Percentiles rank a stretch among this genome's conserved stretches.
These are phyloP conservation scores for Malacoctenus gilli DNA, from an alignment of 2,797 vertebrate species.

Conservation along the genomic window DNA sequence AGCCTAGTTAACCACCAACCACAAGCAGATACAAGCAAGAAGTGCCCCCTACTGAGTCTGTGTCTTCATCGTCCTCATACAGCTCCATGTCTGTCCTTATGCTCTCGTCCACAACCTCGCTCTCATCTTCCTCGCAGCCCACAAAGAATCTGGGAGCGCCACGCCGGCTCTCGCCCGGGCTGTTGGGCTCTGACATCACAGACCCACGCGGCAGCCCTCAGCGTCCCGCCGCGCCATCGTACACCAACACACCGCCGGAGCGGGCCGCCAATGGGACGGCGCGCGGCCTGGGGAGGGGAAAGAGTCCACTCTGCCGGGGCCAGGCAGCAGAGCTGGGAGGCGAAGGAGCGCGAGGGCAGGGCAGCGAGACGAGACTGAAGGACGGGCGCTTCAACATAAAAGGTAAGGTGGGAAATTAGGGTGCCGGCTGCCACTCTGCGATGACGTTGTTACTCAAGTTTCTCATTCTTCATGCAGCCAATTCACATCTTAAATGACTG, in stretches of 20 bases:
- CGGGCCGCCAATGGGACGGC: constrained; percentile 55
- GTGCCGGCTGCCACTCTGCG: background rate
- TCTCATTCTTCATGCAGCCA: constrained; percentile 44
- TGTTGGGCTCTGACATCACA: constrained; percentile 96
- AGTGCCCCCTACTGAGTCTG: constrained; percentile 81
- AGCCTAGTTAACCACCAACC: too few species aligned
- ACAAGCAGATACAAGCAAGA: too few species aligned
- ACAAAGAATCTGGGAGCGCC: constrained; percentile 96
- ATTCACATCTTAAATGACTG: constrained; percentile 21
- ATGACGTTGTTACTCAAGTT: background rate
- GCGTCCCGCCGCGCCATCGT: constrained; percentile 81
- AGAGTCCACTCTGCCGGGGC: constrained; percentile 25
- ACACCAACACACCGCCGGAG: constrained; percentile 75
- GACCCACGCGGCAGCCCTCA: constrained; percentile 84
- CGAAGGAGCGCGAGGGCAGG: background rate
- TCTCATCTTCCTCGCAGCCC: constrained; percentile 97
- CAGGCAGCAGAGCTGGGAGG: constrained; percentile 18
- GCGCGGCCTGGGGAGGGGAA: constrained; percentile 44
- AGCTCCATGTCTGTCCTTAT: constrained; percentile 94
- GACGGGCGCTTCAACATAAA: background rate
- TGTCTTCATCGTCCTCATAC: constrained; percentile 90
- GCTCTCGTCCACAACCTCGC: constrained; percentile 85
- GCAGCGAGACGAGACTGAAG: background rate
- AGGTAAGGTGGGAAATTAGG: background rate
- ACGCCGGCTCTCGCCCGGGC: constrained; percentile 88